A percentile compares a stretch with the other conserved stretches of the same genome.
Conservation (phyloP, 2,888 invertebrate species). For the Didymodactylos carnosus region DNA sequence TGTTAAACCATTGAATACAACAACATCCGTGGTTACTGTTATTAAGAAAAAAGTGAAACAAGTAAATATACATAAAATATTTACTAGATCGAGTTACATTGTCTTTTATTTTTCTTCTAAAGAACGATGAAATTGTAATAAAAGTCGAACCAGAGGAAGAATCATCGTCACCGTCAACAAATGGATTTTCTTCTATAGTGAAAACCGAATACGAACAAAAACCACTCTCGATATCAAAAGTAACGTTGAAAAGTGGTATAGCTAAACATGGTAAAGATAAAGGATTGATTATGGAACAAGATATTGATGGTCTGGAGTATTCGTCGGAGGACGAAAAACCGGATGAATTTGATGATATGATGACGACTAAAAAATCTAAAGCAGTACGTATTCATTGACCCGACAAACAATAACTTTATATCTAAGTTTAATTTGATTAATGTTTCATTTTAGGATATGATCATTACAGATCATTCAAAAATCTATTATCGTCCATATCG, state of each 20-base stretch:
- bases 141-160: too few relatives aligned
- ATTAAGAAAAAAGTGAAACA: not conserved
- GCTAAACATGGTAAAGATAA: slow-evolving; percentile 40
- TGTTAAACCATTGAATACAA: not conserved
- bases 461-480: slow-evolving; percentile 33
- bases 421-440: not conserved
- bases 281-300: slow-evolving; percentile 94
- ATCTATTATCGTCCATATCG: slow-evolving; percentile 70
- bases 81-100: too few relatives aligned
- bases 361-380: slow-evolving; percentile 3
- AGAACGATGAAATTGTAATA: too few relatives aligned
- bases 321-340: slow-evolving; percentile 70
- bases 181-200: not conserved
- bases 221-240: slow-evolving; percentile 13
- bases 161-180: not conserved
- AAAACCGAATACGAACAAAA: slow-evolving; percentile 19
- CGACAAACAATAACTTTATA: not conserved
- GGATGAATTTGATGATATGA: slow-evolving; percentile 54
- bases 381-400: not conserved
- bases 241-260: slow-evolving; percentile 16
- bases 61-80: too few relatives aligned
- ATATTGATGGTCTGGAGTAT: slow-evolving; percentile 86
- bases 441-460: slow-evolving; percentile 49
- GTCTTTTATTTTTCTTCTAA: too few relatives aligned
- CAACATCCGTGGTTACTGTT: not conserved